Evolutionary conservation across 2,797 vertebrate species (phyloP), one percentile per base, ranked within the genome.

Genomic region (Spheniscus humboldti): DNA sequence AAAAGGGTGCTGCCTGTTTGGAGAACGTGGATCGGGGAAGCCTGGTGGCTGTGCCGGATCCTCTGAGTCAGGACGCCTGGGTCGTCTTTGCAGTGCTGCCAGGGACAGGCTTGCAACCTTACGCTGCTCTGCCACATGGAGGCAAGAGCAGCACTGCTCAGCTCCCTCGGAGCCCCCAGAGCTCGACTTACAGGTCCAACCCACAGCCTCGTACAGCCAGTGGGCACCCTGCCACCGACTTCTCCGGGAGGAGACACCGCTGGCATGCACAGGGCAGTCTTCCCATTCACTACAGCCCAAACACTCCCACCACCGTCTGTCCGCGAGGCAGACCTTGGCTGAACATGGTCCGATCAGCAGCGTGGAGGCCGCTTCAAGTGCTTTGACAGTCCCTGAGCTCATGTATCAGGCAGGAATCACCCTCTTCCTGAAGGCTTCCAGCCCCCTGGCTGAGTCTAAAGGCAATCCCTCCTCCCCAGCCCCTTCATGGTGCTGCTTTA

Each of bases 281-380:
- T 64, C 55, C 47, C 67, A 4, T 8, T 25, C 62, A 9, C 12
- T 47, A 4, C 55, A 75, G 47, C 73, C 27, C 69, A 52, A 25
- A 18, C 24, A 2, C 10, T 13, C 11, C 19, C 73, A n/a, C 11
- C 6, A 10, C 15, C 1, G 2, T 4, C 82, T 22, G 66, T 11
- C 76, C 48, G 19, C 0, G 4, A 60, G 37, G 63, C 66, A 71
- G 62, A 39, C 17, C 15, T n/a, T 28, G 72, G 60, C 76, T 72
- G 76, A 63, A 35, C 13, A 0, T 0, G 50, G 28, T 17, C 25
- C 2, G 13, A 39, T 7, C 69, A 66, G 63, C 50, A 64, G 80
- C 62, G 17, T 0, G 0, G 55, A 76, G 64, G 30, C 15, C 0
- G 6, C 37, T 59, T 14, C 50, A 7, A 37, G 45, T 4, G 79